Evolutionary conservation across 2,888 invertebrate species (phyloP).

Genomic region (Dicyrtoma fusca): DNA sequence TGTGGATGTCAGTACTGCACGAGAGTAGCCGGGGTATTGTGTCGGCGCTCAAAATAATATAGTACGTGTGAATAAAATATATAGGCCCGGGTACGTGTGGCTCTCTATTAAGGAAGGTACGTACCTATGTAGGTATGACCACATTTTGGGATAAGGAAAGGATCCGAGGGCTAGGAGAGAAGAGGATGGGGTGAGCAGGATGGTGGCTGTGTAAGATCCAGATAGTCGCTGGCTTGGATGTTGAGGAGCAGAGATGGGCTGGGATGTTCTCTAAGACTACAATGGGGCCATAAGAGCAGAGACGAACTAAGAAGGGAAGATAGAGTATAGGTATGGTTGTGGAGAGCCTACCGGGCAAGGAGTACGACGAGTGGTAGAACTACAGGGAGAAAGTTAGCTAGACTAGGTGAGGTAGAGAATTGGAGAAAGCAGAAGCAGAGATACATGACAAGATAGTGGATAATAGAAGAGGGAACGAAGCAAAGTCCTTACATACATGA

Average conservation of each 20-base stretch:
- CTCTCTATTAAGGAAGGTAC: background rate
- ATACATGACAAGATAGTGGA: background rate
- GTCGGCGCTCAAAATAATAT: conserved; percentile 20
- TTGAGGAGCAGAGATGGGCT: no score
- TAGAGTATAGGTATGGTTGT: background rate
- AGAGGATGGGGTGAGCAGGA: no score
- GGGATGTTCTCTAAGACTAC: no score
- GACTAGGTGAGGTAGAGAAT: background rate
- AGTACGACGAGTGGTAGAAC: background rate
- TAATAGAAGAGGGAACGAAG: background rate
- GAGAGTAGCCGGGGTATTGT: conserved; percentile 20
- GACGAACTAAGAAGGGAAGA: background rate
- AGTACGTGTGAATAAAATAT: conserved; percentile 23
- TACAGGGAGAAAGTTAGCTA: background rate
- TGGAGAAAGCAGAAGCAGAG: conserved; percentile 14
- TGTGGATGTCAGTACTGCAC: background rate
- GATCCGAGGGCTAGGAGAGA: no score
- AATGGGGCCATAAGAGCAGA: conserved; percentile 1
- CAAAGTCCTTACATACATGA: background rate
- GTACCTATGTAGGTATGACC: background rate
- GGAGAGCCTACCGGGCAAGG: background rate
- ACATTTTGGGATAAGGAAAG: no score
- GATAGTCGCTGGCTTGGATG: no score
- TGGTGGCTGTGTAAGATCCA: no score
- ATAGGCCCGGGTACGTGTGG: background rate